phyloP scores from a whole-genome alignment of 2,797 vertebrate species.

The Petrocephalus schoutedeni region DNA sequence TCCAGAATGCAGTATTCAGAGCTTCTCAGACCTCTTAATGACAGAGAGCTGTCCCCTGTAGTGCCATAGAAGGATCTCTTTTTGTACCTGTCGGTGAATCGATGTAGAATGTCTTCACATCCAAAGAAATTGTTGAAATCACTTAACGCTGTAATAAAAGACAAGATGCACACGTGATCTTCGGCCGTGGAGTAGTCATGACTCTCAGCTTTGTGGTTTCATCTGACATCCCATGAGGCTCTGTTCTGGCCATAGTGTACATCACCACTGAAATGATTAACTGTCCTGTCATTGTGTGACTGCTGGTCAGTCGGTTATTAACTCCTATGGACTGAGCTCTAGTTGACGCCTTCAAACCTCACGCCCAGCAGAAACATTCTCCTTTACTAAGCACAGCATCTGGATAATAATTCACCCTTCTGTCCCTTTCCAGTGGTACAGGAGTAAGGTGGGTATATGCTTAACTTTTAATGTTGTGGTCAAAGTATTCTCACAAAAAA shows the following conservation, averaged over 20 bases:
- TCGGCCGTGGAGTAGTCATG: neutral
- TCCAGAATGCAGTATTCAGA: neutral
- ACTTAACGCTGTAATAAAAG: conserved; percentile 22
- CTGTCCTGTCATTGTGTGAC: neutral
- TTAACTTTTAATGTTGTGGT: neutral
- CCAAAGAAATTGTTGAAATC: conserved; percentile 29
- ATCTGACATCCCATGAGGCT: neutral
- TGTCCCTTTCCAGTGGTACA: neutral
- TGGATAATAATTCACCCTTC: neutral
- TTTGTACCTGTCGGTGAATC: conserved; percentile 21
- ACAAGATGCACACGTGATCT: neutral
- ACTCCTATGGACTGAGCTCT: neutral
- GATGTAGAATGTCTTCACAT: conserved; percentile 24
- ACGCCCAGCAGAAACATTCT: conserved; percentile 3
- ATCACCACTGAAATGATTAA: conserved; percentile 7
- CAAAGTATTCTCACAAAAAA: neutral
- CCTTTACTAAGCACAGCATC: neutral
- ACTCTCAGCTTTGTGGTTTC: neutral
- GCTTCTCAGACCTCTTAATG: neutral
- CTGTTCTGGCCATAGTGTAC: neutral
- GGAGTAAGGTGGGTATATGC: neutral
- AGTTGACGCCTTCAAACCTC: neutral
- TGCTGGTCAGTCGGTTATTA: conserved; percentile 5
- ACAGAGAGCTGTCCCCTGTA: conserved; percentile 15
- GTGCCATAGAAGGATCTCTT: conserved; percentile 5